Percentiles rank a stretch among this genome's conserved stretches.
Conservation (phyloP, 2,797 vertebrate species). For the Tamandua tetradactyla region DNA sequence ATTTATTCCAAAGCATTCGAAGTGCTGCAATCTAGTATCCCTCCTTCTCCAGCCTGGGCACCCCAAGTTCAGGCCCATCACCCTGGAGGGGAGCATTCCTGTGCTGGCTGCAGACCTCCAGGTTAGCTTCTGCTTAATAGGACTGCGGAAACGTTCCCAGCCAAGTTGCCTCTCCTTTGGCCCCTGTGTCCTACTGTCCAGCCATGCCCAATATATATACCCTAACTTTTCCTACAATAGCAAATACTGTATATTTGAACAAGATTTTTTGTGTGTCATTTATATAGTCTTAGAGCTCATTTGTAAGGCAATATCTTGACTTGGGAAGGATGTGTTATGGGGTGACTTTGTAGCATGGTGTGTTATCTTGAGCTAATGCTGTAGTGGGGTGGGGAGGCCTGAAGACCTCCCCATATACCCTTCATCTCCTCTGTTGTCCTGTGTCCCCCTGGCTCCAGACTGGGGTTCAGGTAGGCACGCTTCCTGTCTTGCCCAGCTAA, state of each 20-base stretch:
- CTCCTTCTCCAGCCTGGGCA: conserved; percentile 78
- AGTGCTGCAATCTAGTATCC: conserved; percentile 84
- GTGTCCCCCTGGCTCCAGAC: conserved; percentile 82
- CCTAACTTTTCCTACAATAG: conserved; percentile 81
- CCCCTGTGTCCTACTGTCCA: conserved; percentile 64
- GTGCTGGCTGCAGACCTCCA: conserved; percentile 53
- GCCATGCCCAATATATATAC: conserved; percentile 76
- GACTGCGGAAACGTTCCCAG: conserved; percentile 35
- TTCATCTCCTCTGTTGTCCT: conserved; percentile 76
- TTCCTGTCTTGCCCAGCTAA: conserved; percentile 82
- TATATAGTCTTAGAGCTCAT: conserved; percentile 82
- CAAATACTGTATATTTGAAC: conserved; percentile 82
- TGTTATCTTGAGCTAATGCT: conserved; percentile 82
- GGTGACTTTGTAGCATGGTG: conserved; percentile 86
- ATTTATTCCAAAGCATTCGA: conserved; percentile 89
- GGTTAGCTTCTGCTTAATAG: conserved; percentile 49
- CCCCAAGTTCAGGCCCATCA: conserved; percentile 73
- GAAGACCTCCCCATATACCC: not conserved
- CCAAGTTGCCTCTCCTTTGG: not conserved
- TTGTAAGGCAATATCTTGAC: conserved; percentile 83
- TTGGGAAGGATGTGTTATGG: conserved; percentile 80
- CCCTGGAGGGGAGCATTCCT: conserved; percentile 60
- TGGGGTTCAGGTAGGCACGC: conserved; percentile 80
- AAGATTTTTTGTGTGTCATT: conserved; percentile 71
- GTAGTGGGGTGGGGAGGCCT: conserved; percentile 79